A percentile compares a stretch with the other conserved stretches of the same genome.
Conservation (phyloP, 2,797 vertebrate genomes). For the Cyprinella venusta region DNA sequence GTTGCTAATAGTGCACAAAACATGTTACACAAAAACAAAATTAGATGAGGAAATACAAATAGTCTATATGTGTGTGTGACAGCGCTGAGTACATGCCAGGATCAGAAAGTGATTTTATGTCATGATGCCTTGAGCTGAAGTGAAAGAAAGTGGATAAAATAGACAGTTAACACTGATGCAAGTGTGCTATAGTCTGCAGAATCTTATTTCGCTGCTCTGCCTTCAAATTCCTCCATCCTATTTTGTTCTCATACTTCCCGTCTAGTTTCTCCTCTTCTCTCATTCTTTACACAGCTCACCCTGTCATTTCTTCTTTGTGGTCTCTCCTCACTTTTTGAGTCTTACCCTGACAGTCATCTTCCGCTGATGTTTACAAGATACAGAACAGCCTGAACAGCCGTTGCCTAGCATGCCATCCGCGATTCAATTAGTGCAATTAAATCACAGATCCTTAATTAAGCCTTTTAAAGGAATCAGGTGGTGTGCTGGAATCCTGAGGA, state of each 20-base stretch:
- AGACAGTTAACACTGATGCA: slow-evolving; percentile 24
- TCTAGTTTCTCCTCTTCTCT: slow-evolving; percentile 5
- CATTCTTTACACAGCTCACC: slow-evolving; percentile 5
- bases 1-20: not conserved
- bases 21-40: not conserved
- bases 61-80: not conserved
- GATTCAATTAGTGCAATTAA: slow-evolving; percentile 72
- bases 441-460: slow-evolving; percentile 85
- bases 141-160: slow-evolving; percentile 20
- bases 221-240: slow-evolving; percentile 18
- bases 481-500: slow-evolving; percentile 76
- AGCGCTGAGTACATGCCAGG: not conserved
- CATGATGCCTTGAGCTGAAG: slow-evolving; percentile 12
- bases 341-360: slow-evolving; percentile 41
- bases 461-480: slow-evolving; percentile 76
- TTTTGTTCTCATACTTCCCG: slow-evolving; percentile 9
- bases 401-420: slow-evolving; percentile 51
- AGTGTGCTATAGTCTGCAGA: slow-evolving; percentile 19
- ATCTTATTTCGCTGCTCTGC: not conserved
- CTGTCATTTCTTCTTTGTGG: slow-evolving; percentile 20
- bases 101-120: slow-evolving; percentile 19
- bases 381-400: slow-evolving; percentile 48
- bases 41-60: not conserved
- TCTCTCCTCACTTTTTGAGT: slow-evolving; percentile 36
- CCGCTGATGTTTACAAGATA: slow-evolving; percentile 47